Conservation (phyloP, 1,140 invertebrate genomes). For the Pseudomyrmex flavicornis region DNA sequence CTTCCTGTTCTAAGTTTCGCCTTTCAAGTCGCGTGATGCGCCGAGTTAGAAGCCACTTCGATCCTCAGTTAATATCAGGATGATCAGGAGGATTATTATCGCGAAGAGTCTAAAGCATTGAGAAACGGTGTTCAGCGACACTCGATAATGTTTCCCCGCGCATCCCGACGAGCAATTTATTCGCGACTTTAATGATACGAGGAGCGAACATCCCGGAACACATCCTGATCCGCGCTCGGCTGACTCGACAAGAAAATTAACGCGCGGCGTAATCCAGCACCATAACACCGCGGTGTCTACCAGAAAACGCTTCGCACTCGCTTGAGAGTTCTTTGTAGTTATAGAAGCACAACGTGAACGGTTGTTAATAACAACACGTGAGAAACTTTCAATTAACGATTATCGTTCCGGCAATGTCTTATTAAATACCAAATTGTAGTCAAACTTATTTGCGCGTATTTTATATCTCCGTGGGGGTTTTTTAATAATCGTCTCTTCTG, state of each 20-base stretch:
- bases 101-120: conserved; percentile 26
- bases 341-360: neutral
- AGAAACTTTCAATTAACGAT: too few species aligned
- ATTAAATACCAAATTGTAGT: too few species aligned
- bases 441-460: neutral
- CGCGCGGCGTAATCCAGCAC: conserved; percentile 16
- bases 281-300: conserved; percentile 16
- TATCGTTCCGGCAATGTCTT: too few species aligned
- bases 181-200: conserved; percentile 50
- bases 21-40: conserved; percentile 33
- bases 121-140: conserved; percentile 39
- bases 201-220: conserved; percentile 43
- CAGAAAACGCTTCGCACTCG: neutral
- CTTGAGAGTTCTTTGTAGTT: neutral
- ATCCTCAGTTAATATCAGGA: conserved; percentile 40
- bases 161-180: conserved; percentile 47
- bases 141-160: conserved; percentile 40
- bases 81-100: conserved; percentile 31
- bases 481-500: neutral
- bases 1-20: conserved; percentile 36
- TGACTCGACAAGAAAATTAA: conserved; percentile 52
- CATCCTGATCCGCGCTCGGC: conserved; percentile 34
- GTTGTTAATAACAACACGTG: conserved; percentile 41
- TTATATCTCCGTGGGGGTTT: too few species aligned
- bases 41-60: conserved; percentile 3